A percentile compares a stretch with the other conserved stretches of the same genome.
phyloP scores from a whole-genome alignment of 2,888 invertebrate genomes.

The Lutraria lutraria region DNA sequence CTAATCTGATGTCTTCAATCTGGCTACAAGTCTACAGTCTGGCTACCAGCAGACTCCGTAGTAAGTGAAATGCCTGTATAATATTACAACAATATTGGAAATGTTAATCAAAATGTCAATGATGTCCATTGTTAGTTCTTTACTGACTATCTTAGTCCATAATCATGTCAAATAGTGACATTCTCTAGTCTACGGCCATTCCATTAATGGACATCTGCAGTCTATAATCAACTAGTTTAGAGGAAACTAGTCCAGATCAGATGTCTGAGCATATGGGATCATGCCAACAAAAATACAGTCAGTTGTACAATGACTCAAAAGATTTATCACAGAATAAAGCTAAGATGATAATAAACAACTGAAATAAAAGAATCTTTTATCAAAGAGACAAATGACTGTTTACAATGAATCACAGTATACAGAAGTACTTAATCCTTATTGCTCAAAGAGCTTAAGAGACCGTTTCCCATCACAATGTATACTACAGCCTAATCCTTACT shows the following conservation, averaged over 20 bases:
- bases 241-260: constrained; percentile 3
- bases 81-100: constrained; percentile 9
- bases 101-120: constrained; percentile 25
- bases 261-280: neutral
- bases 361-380: too few species aligned
- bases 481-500: too few species aligned
- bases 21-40: neutral
- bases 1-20: constrained; percentile 31
- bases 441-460: too few species aligned
- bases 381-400: too few species aligned
- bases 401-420: too few species aligned
- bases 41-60: neutral
- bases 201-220: constrained; percentile 10
- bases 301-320: neutral
- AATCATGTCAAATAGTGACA: constrained; percentile 22
- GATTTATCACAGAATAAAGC: neutral
- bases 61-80: constrained; percentile 12
- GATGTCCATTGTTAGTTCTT: constrained; percentile 21
- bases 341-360: neutral
- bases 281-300: neutral
- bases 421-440: too few species aligned
- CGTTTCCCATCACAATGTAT: too few species aligned
- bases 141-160: constrained; percentile 19
- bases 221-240: constrained; percentile 25
- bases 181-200: constrained; percentile 10